Base-by-base conservation (phyloP, 2,888 invertebrate species). In the Saturnia pavonia region DNA sequence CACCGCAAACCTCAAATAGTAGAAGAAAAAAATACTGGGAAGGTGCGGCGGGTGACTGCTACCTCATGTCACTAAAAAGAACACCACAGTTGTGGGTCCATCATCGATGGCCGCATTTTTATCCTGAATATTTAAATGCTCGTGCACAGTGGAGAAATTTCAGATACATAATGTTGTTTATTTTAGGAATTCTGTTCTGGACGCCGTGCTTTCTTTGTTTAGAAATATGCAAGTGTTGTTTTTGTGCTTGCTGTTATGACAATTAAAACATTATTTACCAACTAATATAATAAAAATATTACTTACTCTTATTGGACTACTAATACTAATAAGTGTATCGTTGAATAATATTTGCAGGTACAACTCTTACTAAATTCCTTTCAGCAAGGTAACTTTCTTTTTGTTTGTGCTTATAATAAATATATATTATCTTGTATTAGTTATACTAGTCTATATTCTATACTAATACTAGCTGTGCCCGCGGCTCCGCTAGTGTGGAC, bases 181-280 rank as follows among this genome's bases (percentile, higher is more conserved):
- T 84, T 12, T 75, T 79, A 43, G 80, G 81, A 19, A 74, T 83
- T 60, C 27, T 88, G 63, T 75, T 85, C 73, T 88, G 86, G 85
- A 74, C 80, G 48, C 89, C 89, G 2, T 84, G 82, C 72, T 72
- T 88, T 34, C 71, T 88, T 57, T 85, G 83, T 72, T 67, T 88
- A 43, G 78, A 78, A 72, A 65, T 87, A 67, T 80, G 80, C 72
- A 82, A 82, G 74, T 88, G 87, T 72, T 81, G 79, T 71, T 84
- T 76, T 73, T 85, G 83, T 65, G 65, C 65, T 65, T 65, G 65
- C 65, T 65, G 65, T 40, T 65, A 19, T 19, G 65, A 40, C 40
- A 40, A 65, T 40, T 65, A 16, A 60, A 42, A 16, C 42, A 9
- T 60, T 57, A 40, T 42, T 40, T 16, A 68, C 19, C 34, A 54